phyloP scores from a whole-genome alignment of 2,113 vertebrate genomes.

The Lepus americanus region DNA sequence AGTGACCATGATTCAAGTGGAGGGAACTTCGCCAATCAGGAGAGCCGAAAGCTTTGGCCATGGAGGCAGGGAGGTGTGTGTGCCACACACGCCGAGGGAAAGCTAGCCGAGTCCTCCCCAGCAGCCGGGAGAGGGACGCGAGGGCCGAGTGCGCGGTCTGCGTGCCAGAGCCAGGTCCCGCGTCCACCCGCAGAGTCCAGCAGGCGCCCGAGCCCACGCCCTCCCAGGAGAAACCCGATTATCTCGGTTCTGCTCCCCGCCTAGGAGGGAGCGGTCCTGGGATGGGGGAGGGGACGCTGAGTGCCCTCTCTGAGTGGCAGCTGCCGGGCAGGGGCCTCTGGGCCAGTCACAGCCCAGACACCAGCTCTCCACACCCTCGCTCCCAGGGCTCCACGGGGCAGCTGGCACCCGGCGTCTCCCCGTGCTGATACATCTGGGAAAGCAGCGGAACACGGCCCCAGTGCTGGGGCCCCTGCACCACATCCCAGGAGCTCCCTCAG shows the following conservation, averaged over 20 bases:
- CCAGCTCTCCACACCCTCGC: too few species aligned
- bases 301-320: fast-evolving
- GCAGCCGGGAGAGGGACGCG: not conserved
- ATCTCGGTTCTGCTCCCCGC: fast-evolving
- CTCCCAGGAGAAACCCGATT: fast-evolving
- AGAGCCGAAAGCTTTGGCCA: too few species aligned
- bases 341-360: too few species aligned
- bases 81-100: fast-evolving
- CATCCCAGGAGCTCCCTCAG: not conserved
- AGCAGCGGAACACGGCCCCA: too few species aligned
- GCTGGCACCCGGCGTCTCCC: not conserved
- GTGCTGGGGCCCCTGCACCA: not conserved
- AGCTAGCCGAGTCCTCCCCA: not conserved
- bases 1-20: not conserved
- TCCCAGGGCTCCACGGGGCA: not conserved
- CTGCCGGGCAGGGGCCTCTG: not conserved
- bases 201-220: fast-evolving
- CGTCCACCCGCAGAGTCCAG: too few species aligned
- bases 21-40: too few species aligned
- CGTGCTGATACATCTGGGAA: not conserved
- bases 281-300: too few species aligned
- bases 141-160: too few species aligned
- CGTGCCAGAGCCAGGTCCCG: too few species aligned
- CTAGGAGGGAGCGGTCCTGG: not conserved
- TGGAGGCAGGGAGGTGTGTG: not conserved